These are phyloP conservation scores for Cheilinus undulatus DNA, from an alignment of 2,113 vertebrate species.

Conservation along the genomic window DNA sequence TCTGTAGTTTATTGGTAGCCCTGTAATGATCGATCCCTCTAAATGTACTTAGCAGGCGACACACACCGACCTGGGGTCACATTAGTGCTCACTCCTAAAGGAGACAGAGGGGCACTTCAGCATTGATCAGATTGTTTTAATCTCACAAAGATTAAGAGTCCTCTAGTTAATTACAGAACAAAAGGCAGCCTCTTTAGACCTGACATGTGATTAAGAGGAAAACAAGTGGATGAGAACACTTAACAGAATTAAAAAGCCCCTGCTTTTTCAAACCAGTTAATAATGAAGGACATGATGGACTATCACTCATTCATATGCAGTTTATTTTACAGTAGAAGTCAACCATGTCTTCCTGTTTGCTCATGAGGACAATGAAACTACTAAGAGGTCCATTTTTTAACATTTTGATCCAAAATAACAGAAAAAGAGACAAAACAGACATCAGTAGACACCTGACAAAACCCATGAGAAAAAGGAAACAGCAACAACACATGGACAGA, in stretches of 20 bases:
- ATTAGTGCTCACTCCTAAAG: conserved; percentile 38
- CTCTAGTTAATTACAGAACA: conserved; percentile 75
- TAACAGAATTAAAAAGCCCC: conserved; percentile 5
- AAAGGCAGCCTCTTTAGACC: conserved; percentile 53
- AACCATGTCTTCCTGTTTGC: no score
- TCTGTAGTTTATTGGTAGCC: conserved; percentile 11
- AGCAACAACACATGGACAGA: no score
- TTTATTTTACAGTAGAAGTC: no score
- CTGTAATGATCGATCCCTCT: conserved; percentile 46
- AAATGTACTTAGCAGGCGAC: conserved; percentile 44
- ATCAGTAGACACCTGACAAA: no score
- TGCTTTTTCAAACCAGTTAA: no score
- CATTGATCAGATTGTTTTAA: conserved; percentile 74
- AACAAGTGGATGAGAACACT: conserved; percentile 24
- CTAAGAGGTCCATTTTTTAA: no score
- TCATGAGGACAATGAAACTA: no score
- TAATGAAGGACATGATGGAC: not conserved
- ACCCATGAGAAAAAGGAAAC: no score
- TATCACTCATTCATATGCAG: not conserved
- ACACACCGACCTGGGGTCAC: conserved; percentile 37
- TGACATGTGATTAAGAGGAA: conserved; percentile 59
- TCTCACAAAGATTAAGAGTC: conserved; percentile 66
- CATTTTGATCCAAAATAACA: no score
- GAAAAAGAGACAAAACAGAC: no score
- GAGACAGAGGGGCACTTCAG: conserved; percentile 51